phyloP scores from a whole-genome alignment of 1,140 invertebrate genomes.

The Hylyphantes graminicola region DNA sequence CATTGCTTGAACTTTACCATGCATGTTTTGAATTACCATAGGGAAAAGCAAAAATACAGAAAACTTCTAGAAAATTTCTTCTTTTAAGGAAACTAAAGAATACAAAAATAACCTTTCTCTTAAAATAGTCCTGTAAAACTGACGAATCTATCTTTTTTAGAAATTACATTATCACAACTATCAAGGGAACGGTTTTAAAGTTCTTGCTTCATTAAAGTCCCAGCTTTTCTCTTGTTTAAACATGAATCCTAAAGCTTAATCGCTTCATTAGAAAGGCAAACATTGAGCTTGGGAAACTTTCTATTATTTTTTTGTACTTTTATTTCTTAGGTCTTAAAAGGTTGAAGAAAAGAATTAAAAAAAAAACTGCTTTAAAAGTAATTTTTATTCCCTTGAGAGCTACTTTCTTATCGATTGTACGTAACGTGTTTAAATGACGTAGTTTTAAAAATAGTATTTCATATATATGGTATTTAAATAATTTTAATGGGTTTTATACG shows the following conservation, averaged over 20 bases:
- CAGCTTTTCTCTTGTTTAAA: conserved; percentile 21
- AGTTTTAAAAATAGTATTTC: too few species aligned
- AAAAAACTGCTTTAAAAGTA: background rate
- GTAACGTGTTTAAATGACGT: too few species aligned
- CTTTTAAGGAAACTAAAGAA: background rate
- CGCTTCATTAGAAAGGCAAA: conserved; percentile 33
- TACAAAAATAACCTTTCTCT: background rate
- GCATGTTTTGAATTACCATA: too few species aligned
- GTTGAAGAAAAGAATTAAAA: background rate
- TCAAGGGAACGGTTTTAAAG: conserved; percentile 16
- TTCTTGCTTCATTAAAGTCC: conserved; percentile 27
- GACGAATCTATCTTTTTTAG: too few species aligned
- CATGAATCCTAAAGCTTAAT: conserved; percentile 13
- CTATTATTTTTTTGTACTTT: background rate
- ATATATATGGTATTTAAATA: too few species aligned
- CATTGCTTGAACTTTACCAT: too few species aligned
- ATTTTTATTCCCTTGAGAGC: background rate
- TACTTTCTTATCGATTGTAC: too few species aligned
- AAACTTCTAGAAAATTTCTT: too few species aligned
- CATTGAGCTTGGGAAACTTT: background rate
- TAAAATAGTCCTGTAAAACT: too few species aligned
- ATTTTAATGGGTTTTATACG: too few species aligned
- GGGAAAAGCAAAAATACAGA: too few species aligned
- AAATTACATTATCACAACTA: conserved; percentile 20
- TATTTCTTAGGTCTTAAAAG: too few species aligned